Evolutionary conservation across 2,113 vertebrate genomes (phyloP), one percentile per base, ranked within the genome.

Genomic region (Gobius niger): DNA sequence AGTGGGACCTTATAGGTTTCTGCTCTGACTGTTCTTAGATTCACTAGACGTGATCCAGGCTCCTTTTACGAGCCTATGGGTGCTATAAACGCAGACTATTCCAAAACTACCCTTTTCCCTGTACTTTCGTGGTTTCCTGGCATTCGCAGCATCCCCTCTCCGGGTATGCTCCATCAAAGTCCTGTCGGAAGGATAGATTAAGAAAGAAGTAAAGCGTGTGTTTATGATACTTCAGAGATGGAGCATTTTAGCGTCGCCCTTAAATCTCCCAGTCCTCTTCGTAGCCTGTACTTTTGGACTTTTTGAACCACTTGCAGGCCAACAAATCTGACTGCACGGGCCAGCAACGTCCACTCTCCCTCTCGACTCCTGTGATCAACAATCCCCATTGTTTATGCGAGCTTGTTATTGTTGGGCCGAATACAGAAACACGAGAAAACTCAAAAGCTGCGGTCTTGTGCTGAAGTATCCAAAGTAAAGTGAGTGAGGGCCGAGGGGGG

Each of bases 371-470:
- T 93, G 9, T 93, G 94, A 96, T 96, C 95, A 96, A 95, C 95
- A 95, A 95, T 93, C 92, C 89, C 92, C 92, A 94, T 97, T 98
- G 95, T 98, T 98, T 97, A 96, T 94, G 94, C 93, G 92, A 94
- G 94, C 89, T 90, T 94, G 93, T 96, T 96, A 95, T 96, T 95
- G 94, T 98, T 98, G 95, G 96, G 95, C 90, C 75, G 87, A 84
- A 88, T 95, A 96, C 95, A 96, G 95, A 96, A 95, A 91, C 87
- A 86, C 88, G 85, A 87, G 87, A 87, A 90, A 88, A 86, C 84
- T 89, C 80, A 85, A 91, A 87, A 85, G 88, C 89, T 34, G 24
- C 91, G 85, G 93, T 90, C 70, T 56, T 64, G 85, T n/a, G 70
- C 78, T 49, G 77, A 87, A 74, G 89, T 91, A 88, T 92, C 91